phyloP scores from a whole-genome alignment of 2,113 vertebrate species.

The Peromyscus maniculatus region DNA sequence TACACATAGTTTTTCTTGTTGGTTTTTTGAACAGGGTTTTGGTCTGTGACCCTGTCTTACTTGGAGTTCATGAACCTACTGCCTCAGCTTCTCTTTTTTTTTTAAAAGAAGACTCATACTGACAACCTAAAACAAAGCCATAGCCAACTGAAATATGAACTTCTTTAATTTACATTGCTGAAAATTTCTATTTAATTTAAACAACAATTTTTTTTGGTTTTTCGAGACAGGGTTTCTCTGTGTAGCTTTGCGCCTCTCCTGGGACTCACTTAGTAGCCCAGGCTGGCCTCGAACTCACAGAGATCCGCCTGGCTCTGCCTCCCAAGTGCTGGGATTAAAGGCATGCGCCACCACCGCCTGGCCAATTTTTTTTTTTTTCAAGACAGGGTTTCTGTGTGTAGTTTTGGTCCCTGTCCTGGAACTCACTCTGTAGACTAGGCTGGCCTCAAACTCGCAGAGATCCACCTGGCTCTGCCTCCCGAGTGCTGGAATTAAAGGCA shows the following conservation, averaged over 20 bases:
- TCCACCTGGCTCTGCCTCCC: neutral
- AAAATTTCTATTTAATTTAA: conserved; percentile 1
- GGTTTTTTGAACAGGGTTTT: neutral
- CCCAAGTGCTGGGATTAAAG: neutral
- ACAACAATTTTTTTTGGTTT: neutral
- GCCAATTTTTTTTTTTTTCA: neutral
- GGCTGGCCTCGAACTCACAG: neutral
- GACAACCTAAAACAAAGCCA: conserved; percentile 34
- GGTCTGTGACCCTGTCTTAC: neutral
- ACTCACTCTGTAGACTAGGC: neutral
- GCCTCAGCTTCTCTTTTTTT: neutral
- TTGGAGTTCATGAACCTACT: neutral
- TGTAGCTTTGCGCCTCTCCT: neutral
- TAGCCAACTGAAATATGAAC: neutral
- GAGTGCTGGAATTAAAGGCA: neutral
- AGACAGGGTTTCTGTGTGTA: neutral
- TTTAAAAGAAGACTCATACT: neutral
- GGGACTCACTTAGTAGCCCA: neutral
- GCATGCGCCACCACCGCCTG: too few species aligned
- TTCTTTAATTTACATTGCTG: conserved; percentile 8
- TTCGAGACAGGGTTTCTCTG: too few species aligned
- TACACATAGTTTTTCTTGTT: neutral
- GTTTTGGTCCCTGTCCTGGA: neutral
- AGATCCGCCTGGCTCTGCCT: neutral
- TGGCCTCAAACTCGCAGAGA: neutral